Conservation (phyloP, 23 tunicate species). For the Clavelina lepadiformis region DNA sequence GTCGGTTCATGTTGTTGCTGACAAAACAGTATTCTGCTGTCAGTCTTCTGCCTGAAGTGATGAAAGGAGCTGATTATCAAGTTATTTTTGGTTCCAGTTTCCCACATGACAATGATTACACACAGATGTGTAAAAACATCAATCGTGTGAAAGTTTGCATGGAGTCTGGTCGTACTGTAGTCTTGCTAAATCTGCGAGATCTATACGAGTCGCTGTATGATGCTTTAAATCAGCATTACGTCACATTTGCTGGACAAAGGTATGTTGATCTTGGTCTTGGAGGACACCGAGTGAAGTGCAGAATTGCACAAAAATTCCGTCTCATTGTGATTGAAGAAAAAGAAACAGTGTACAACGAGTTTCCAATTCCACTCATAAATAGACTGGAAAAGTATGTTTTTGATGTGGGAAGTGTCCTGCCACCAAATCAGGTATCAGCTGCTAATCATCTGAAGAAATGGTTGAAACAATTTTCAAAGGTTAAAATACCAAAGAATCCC, state of each 20-base stretch:
- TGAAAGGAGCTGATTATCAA: constrained; percentile 16
- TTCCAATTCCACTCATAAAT: constrained; percentile 61
- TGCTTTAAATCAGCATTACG: constrained; percentile 64
- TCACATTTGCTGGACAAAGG: constrained; percentile 46
- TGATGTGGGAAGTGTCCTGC: constrained; percentile 16
- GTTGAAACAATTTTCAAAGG: constrained; percentile 17
- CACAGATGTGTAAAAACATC: constrained; percentile 49
- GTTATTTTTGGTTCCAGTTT: constrained; percentile 63
- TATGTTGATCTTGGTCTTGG: constrained; percentile 69
- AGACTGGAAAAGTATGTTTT: constrained; percentile 50
- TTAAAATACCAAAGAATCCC: not conserved
- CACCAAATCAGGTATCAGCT: not conserved
- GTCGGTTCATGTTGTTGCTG: constrained; percentile 39
- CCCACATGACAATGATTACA: constrained; percentile 52
- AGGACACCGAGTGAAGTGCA: constrained; percentile 62
- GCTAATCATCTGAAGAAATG: constrained; percentile 8
- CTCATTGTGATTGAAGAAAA: constrained; percentile 55
- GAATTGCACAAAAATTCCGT: constrained; percentile 38
- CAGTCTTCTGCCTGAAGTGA: constrained; percentile 14
- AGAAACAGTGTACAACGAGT: constrained; percentile 32
- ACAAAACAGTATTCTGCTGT: constrained; percentile 55
- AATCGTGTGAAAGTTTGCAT: constrained; percentile 54
- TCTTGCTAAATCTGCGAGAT: constrained; percentile 36
- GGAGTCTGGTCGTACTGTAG: constrained; percentile 53
- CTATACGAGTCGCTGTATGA: constrained; percentile 63